Base-by-base conservation (phyloP, 2,797 vertebrate species). In the Calcarius lapponicus region DNA sequence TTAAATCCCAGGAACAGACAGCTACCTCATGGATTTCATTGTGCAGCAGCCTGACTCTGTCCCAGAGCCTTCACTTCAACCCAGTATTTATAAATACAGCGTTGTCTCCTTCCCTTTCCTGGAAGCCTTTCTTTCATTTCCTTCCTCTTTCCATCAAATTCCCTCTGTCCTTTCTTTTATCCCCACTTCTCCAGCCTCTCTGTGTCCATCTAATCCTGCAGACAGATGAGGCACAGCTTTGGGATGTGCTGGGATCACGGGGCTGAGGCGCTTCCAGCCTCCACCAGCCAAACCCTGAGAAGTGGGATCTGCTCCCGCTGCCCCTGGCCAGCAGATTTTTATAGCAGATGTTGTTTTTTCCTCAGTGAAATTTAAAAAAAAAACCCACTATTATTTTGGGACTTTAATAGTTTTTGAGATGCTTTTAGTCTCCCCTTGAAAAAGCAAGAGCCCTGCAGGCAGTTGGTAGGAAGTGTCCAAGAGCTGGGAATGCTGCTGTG, bases 301-400 rank as follows among this genome's bases (percentile, higher is more conserved):
- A 92, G 82, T 54, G 66, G 78, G 76, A 45, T 85, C 96, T 7
- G 38, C 82, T 57, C 60, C 91, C 10, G 10, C 51, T 34, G 42
- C 45, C 71, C 45, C 43, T 29, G 80, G 80, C 92, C 54, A 54
- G 82, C 53, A 71, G 60, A 91, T 86, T 92, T 90, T 83, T 94
- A 86, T 82, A 96, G 61, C 95, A 97, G 95, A 96, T 92, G 88
- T 96, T 95, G 38, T 64, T 93, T 87, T 83, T 74, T 34, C 43
- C 45, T 53, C 60, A 9, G 85, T n/a, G 26, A 71, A 40, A 84
- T 92, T 21, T 4, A 43, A 40, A 48, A 53, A 22, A 51, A 42
- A 40, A 42, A 1, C 0, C 7, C 7, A 6, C 32, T 54, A 34
- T 64, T 53, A 43, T 69, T 61, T 51, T 72, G 62, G 53, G 67